These are phyloP conservation scores for Trichogramma evanescens DNA, from an alignment of 2,888 invertebrate genomes.

Conservation along the genomic window DNA sequence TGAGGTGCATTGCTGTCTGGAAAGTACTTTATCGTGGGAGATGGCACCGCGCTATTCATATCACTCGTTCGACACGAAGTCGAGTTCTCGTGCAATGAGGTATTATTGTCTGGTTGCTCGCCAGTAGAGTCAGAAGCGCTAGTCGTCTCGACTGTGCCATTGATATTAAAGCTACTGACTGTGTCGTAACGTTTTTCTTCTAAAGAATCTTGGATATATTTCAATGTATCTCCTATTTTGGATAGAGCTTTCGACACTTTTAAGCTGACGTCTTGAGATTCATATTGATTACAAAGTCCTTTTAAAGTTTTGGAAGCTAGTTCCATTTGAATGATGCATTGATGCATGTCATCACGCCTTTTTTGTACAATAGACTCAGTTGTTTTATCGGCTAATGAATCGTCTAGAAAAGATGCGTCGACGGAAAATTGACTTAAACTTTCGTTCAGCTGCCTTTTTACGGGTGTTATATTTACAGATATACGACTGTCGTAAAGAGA, in stretches of 20 bases:
- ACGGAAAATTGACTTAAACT: slow-evolving; percentile 42
- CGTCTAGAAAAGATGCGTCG: slow-evolving; percentile 35
- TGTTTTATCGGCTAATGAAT: slow-evolving; percentile 24
- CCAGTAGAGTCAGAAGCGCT: too few relatives aligned
- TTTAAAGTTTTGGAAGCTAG: slow-evolving; percentile 34
- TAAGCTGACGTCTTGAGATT: slow-evolving; percentile 29
- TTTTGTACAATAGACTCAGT: slow-evolving; percentile 26
- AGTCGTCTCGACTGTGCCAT: not conserved
- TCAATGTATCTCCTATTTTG: not conserved
- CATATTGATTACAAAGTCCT: slow-evolving; percentile 34
- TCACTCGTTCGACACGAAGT: too few relatives aligned
- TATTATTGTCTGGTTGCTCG: too few relatives aligned
- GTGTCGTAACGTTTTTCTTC: not conserved
- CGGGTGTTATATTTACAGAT: slow-evolving; percentile 40
- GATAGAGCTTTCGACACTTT: slow-evolving; percentile 32
- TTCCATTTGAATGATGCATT: slow-evolving; percentile 40
- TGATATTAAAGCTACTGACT: not conserved
- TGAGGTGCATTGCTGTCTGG: slow-evolving; percentile 1
- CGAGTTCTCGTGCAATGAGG: too few relatives aligned
- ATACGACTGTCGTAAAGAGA: slow-evolving; percentile 37
- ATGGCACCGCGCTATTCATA: too few relatives aligned
- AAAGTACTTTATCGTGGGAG: slow-evolving; percentile 20
- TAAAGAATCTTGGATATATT: slow-evolving; percentile 1
- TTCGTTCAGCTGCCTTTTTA: slow-evolving; percentile 42
- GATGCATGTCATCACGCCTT: slow-evolving; percentile 34